Evolutionary conservation across 2,113 vertebrate genomes (phyloP), one percentile per base, ranked within the genome.

Genomic region (Salvelinus fontinalis): DNA sequence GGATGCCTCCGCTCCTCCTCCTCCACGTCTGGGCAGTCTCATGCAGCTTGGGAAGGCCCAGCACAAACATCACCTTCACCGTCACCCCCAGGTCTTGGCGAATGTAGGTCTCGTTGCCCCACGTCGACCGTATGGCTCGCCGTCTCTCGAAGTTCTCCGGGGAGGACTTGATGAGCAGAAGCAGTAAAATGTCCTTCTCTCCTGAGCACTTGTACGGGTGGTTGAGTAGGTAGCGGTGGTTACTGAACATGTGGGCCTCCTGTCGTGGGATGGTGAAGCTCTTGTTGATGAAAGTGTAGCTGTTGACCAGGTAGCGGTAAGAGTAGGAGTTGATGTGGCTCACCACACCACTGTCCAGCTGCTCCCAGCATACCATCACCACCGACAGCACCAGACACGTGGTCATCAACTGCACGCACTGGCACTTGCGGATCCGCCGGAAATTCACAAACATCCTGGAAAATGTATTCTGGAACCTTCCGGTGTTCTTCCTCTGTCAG

Each of bases 101-200:
- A 65, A 94, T 93, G 8, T 95, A 97, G 16, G 85, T 80, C 86
- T 98, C 96, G 0, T 96, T 97, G 14, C 97, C 98, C 98, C 98
- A 99, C 0, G 97, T 98, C 1, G 90, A 92, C 67, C 98, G 93
- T 81, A 99, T 99, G 2, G 94, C 93, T 1, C 91, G 89, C 6
- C 97, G 92, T 34, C 96, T 90, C 39, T 90, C 75, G 0, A 82
- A 83, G 87, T 98, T 98, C 80, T 95, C 92, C 0, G 98, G 96
- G 1, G 95, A 94, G 0, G 93, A 94, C 84, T 99, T 99, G 67
- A 99, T 94, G 76, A 99, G 95, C 79, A 99, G 79, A 9, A 99
- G 85, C 1, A 99, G 95, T 26, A 99, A 93, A 66, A 99, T 83
- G 1, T 97, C 93, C 16, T 54, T 18, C 82, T 95, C 79, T 2